Evolutionary conservation across 2,797 vertebrate species (phyloP).

Genomic region (Fistularia commersonii): DNA sequence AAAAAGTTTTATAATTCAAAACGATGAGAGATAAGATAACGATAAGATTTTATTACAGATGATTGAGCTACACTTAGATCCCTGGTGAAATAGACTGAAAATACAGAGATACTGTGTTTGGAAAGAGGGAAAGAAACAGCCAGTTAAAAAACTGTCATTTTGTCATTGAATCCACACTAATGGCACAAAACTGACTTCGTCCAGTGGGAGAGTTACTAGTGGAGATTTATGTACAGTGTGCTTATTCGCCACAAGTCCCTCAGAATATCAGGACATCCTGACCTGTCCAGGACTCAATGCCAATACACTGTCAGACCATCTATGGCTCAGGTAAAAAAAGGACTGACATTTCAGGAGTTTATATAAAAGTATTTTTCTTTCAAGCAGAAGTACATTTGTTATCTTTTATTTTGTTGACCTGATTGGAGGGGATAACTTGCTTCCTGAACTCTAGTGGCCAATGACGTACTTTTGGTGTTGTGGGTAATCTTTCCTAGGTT

Average conservation of each 20-base stretch:
- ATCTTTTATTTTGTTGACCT: too few relatives aligned
- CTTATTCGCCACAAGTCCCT: slow-evolving; percentile 6
- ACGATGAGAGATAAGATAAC: background rate
- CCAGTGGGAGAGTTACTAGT: slow-evolving; percentile 2
- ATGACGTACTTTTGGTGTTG: background rate
- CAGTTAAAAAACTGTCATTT: background rate
- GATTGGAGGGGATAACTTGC: background rate
- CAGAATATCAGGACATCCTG: slow-evolving; percentile 5
- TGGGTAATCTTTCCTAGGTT: too few relatives aligned
- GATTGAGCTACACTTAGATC: slow-evolving; percentile 11
- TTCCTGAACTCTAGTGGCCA: slow-evolving; percentile 6
- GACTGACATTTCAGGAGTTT: too few relatives aligned
- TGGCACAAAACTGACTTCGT: slow-evolving; percentile 3
- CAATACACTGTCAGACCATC: background rate
- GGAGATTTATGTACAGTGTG: slow-evolving; percentile 10
- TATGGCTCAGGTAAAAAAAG: too few relatives aligned
- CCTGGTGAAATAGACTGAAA: background rate
- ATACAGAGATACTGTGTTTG: slow-evolving; percentile 4
- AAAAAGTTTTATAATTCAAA: too few relatives aligned
- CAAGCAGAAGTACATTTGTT: too few relatives aligned
- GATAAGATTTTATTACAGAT: slow-evolving; percentile 8
- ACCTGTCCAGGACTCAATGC: too few relatives aligned
- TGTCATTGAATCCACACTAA: slow-evolving; percentile 19
- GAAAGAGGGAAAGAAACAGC: slow-evolving; percentile 10
- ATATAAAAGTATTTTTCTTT: too few relatives aligned